A percentile compares a stretch with the other conserved stretches of the same genome.
Evolutionary conservation across 2,113 vertebrate species (phyloP).

Genomic region (Atractosteus spatula): DNA sequence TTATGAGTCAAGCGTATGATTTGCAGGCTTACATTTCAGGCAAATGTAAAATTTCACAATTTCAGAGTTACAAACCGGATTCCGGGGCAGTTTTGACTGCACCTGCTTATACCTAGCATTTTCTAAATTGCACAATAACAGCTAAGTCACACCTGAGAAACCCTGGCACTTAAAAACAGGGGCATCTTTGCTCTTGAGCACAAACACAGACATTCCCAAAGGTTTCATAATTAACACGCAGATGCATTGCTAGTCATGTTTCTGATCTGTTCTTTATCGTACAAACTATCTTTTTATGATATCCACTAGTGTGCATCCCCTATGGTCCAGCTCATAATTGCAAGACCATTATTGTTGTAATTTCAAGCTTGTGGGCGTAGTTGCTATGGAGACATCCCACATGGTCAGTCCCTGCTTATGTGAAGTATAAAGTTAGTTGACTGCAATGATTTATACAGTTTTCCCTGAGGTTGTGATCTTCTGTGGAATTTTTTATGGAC

Average conservation of each 20-base stretch:
- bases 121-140: no score
- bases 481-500: conserved; percentile 26
- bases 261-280: background rate
- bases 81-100: background rate
- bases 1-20: background rate
- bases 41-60: background rate
- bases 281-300: background rate
- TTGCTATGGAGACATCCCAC: conserved; percentile 51
- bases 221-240: background rate
- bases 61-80: background rate
- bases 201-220: no score
- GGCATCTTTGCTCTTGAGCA: no score
- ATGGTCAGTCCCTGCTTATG: conserved; percentile 29
- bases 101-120: no score
- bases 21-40: background rate
- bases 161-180: no score
- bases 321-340: conserved; percentile 56
- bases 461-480: conserved; percentile 26
- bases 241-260: background rate
- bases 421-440: conserved; percentile 20
- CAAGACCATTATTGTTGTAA: conserved; percentile 51
- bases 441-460: conserved; percentile 41
- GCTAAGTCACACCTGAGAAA: no score
- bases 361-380: conserved; percentile 58
- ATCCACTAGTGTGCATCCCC: conserved; percentile 50